Percentiles rank a stretch among this genome's conserved stretches.
Evolutionary conservation across 1,140 invertebrate genomes (phyloP).

Genomic region (Oscheius sp.): DNA sequence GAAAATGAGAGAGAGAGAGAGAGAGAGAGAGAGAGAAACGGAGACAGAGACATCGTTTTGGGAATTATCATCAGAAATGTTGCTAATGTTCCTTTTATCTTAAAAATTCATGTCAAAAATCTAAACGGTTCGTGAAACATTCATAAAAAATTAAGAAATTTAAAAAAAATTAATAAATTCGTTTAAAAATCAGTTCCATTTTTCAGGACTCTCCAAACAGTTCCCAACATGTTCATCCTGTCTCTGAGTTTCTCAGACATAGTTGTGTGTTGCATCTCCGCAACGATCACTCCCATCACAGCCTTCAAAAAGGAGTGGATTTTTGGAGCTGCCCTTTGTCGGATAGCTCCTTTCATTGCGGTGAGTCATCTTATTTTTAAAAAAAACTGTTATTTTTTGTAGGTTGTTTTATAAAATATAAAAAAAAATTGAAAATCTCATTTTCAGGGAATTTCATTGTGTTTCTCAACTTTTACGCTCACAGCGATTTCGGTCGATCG

Average conservation of each 20-base stretch:
- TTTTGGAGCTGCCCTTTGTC: constrained; percentile 53
- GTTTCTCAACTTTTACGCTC: constrained; percentile 58
- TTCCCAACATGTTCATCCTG: constrained; percentile 59
- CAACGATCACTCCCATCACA: constrained; percentile 59
- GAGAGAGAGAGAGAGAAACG: too few species aligned
- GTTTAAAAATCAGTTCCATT: neutral
- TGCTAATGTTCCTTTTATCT: too few species aligned
- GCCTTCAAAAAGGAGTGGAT: constrained; percentile 59
- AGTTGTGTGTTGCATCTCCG: constrained; percentile 56
- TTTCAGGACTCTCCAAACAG: constrained; percentile 50
- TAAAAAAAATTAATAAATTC: neutral
- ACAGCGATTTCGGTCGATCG: constrained; percentile 59
- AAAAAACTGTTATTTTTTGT: too few species aligned
- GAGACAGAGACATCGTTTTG: too few species aligned
- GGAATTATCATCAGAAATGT: too few species aligned
- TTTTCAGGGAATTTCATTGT: constrained; percentile 50
- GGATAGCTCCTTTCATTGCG: constrained; percentile 54
- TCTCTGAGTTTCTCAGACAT: constrained; percentile 59
- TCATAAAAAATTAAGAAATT: too few species aligned
- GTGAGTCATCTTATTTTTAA: constrained; percentile 12
- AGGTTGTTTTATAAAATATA: too few species aligned
- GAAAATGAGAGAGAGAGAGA: too few species aligned
- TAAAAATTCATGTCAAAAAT: too few species aligned
- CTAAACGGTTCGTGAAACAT: too few species aligned
- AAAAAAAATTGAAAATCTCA: neutral